These are phyloP conservation scores for Erithacus rubecula DNA, from an alignment of 2,797 vertebrate genomes.

Conservation along the genomic window DNA sequence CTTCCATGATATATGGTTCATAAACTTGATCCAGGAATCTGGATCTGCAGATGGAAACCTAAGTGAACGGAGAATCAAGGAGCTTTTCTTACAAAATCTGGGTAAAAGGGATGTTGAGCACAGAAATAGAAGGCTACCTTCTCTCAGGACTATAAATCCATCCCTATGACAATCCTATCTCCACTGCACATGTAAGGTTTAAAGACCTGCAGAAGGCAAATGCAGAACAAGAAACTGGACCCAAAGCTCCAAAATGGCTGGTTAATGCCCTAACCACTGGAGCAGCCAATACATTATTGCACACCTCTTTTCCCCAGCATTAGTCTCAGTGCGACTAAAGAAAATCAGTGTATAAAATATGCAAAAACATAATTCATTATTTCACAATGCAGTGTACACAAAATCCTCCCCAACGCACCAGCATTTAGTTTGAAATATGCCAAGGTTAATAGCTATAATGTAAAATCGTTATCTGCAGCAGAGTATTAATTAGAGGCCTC, in stretches of 20 bases:
- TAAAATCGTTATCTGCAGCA: conserved; percentile 56
- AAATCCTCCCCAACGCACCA: not conserved
- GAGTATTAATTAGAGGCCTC: conserved; percentile 61
- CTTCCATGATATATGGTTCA: not conserved
- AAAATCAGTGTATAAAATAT: conserved; percentile 5
- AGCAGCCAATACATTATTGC: not conserved
- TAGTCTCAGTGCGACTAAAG: not conserved
- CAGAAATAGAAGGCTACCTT: not conserved
- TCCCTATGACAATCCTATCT: not conserved
- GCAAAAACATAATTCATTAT: not conserved
- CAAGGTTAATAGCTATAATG: conserved; percentile 57
- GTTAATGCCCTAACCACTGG: not conserved
- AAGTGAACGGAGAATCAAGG: not conserved
- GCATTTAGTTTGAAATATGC: conserved; percentile 41
- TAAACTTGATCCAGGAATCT: not conserved
- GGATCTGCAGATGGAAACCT: not conserved
- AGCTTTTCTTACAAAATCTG: not conserved
- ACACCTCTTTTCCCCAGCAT: not conserved
- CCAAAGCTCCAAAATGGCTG: not conserved
- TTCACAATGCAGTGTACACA: not conserved
- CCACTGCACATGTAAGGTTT: not conserved
- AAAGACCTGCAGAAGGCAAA: not conserved
- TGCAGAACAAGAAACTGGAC: not conserved
- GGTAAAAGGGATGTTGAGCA: rapidly evolving
- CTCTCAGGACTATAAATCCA: not conserved